phyloP scores from a whole-genome alignment of 2,888 invertebrate genomes.

The Balanococcus diminutus region DNA sequence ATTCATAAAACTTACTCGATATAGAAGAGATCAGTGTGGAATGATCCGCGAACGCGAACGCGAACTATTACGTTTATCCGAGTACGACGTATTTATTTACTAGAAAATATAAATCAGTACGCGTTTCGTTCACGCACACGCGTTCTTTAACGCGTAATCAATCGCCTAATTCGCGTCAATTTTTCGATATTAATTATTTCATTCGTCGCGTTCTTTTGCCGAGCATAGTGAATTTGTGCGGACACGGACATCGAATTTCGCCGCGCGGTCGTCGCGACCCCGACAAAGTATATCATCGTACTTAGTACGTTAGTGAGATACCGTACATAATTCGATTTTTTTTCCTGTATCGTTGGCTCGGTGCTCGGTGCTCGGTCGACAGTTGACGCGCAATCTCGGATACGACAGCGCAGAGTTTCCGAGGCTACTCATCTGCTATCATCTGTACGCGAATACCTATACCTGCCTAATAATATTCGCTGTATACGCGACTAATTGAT shows the following conservation, averaged over 20 bases:
- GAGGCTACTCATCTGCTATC: no score
- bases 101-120: neutral
- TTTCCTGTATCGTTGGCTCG: neutral
- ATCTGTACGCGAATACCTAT: no score
- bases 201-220: neutral
- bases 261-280: neutral
- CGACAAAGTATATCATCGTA: neutral
- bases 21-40: constrained; percentile 52
- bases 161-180: no score
- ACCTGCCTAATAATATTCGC: no score
- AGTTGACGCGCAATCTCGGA: no score
- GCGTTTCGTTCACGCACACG: neutral
- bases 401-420: no score
- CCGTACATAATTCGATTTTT: no score
- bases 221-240: neutral
- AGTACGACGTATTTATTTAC: no score
- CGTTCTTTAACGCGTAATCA: constrained; percentile 15
- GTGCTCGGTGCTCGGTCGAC: no score
- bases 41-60: constrained; percentile 45
- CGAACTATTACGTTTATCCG: constrained; percentile 37
- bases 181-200: neutral
- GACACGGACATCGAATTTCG: neutral
- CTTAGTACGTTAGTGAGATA: no score
- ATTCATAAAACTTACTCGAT: constrained; percentile 52
- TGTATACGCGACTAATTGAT: no score